Base-by-base conservation (phyloP, 2,888 invertebrate species). In the Pimpla rufipes region DNA sequence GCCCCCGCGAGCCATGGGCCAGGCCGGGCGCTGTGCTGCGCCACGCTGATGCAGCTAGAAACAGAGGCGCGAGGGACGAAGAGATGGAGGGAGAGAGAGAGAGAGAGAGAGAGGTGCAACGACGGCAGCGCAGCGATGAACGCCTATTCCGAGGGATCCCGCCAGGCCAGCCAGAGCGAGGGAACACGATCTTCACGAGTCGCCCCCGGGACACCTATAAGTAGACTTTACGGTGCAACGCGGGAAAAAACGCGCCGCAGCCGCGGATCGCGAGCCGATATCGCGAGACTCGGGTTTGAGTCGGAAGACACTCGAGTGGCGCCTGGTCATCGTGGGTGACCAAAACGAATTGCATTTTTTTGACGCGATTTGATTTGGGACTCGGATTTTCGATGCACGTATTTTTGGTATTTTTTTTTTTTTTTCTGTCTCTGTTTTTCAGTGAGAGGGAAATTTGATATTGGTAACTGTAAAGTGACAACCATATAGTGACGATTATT, bases 111-210 rank as follows among this genome's bases (percentile, higher is more conserved):
- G 62, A 52, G 45, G 70, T 42, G 70, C 76, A 81, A 52, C 64
- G 35, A 57, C 62, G 57, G 57, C 70, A n/a, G 37, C 29, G 67
- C 59, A 59, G 59, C 59, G 52, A 16, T 42, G 45, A 21, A 70
- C 62, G 50, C 35, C 16, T 83, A 18, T 64, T 13, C 67, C 66
- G 59, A 81, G 40, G 45, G 52, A 66, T 74, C 50, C 77, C 55
- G 68, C 55, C 62, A 74, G 50, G 42, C 52, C 29, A 5, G n/a
- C n/a, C n/a, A 35, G 50, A 74, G 52, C 47, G 75, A 76, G 88
- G 88, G 87, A 88, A 86, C 90, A 90, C 90, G 90, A 91, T 91
- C 90, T 90, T 89, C 90, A 90, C 91, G 90, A 91, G 89, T 88
- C 86, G 90, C 89, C 86, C 79, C 70, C 83, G 87, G 83, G 85